These are phyloP conservation scores for Leucoraja erinaceus DNA, from an alignment of 2,113 vertebrate species.

Conservation along the genomic window DNA sequence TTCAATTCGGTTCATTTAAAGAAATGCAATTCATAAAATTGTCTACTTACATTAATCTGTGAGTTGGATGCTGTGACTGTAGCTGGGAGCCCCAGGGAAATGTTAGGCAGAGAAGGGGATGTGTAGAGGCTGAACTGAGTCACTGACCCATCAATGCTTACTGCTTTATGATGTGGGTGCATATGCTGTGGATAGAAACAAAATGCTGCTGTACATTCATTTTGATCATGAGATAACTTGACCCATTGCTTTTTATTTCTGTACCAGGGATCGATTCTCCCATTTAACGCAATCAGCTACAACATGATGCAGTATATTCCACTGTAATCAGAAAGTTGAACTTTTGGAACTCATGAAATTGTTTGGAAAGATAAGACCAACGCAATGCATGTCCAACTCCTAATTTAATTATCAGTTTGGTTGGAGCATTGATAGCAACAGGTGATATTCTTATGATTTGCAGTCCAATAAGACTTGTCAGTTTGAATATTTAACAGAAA, in stretches of 20 bases:
- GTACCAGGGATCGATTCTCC: not conserved
- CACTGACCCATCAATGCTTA: conserved; percentile 72
- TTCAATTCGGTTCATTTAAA: not conserved
- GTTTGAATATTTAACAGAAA: not conserved
- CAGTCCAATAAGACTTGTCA: not conserved
- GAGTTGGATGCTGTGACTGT: conserved; percentile 71
- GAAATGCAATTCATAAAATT: no score
- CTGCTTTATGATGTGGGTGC: conserved; percentile 74
- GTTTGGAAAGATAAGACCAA: not conserved
- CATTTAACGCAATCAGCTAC: not conserved
- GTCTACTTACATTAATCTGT: conserved; percentile 73
- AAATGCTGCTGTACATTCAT: not conserved
- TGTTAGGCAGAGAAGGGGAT: conserved; percentile 90
- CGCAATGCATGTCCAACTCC: not conserved
- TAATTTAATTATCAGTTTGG: not conserved
- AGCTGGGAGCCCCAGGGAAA: conserved; percentile 85
- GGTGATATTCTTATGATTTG: not conserved
- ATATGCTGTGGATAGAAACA: conserved; percentile 60
- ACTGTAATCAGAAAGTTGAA: not conserved
- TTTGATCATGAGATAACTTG: not conserved
- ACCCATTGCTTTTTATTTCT: not conserved
- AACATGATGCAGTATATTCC: not conserved
- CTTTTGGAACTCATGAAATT: not conserved
- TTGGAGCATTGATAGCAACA: not conserved
- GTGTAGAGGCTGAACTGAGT: conserved; percentile 86